These are phyloP conservation scores for Leptinotarsa texana DNA, from an alignment of 1,140 invertebrate species.

Conservation along the genomic window DNA sequence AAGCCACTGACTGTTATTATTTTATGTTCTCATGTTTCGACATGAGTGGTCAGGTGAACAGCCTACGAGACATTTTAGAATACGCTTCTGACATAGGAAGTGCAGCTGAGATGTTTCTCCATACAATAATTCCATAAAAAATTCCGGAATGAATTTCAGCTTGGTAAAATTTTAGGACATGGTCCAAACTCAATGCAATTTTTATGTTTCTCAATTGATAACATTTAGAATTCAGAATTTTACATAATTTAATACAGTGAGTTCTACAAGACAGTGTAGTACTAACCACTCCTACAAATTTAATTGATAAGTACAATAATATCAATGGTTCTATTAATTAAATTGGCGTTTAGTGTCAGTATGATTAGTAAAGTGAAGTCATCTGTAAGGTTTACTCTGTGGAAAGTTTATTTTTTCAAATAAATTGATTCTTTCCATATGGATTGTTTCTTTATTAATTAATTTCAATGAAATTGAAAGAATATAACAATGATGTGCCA, in stretches of 20 bases:
- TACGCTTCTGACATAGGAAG: conserved; percentile 2
- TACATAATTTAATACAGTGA: conserved; percentile 20
- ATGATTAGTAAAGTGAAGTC: too few relatives aligned
- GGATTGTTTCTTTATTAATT: too few relatives aligned
- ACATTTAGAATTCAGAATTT: conserved; percentile 3
- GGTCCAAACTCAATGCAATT: neutral
- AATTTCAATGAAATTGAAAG: too few relatives aligned
- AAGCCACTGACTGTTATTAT: too few relatives aligned
- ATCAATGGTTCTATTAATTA: too few relatives aligned
- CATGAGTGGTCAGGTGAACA: neutral
- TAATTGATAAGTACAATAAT: too few relatives aligned
- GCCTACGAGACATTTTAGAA: neutral
- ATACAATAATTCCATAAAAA: neutral
- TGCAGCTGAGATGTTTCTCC: neutral
- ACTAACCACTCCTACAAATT: conserved; percentile 8
- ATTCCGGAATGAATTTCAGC: conserved; percentile 3
- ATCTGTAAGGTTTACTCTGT: too few relatives aligned
- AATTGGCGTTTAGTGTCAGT: too few relatives aligned
- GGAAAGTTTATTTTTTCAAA: too few relatives aligned
- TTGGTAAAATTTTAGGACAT: neutral
- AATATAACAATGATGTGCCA: too few relatives aligned
- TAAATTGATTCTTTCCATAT: too few relatives aligned
- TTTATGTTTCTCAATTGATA: conserved; percentile 18
- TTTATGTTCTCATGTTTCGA: too few relatives aligned
- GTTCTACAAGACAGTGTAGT: neutral